Conservation (phyloP, 2,888 invertebrate genomes). For the Acleris cristana region DNA sequence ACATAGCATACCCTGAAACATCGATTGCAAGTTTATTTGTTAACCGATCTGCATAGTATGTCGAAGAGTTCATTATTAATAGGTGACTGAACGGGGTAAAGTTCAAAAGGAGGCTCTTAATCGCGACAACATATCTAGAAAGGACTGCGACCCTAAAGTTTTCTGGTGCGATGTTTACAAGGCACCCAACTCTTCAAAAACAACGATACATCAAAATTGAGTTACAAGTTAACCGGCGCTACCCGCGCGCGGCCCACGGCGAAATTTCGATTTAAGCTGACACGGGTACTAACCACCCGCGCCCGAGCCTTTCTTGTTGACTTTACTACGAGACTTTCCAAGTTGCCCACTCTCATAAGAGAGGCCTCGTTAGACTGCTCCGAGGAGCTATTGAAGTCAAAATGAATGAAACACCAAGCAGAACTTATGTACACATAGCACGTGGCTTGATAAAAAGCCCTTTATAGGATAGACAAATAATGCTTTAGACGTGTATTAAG, state of each 20-base stretch:
- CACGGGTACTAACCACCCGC: conserved; percentile 57
- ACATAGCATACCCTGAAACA: neutral
- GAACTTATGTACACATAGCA: conserved; percentile 21
- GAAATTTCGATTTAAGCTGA: conserved; percentile 70
- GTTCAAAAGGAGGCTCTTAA: conserved; percentile 48
- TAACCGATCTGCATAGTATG: neutral
- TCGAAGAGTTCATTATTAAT: conserved; percentile 33
- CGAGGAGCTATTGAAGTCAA: conserved; percentile 20
- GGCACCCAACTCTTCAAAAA: conserved; percentile 72
- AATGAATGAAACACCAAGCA: conserved; percentile 13
- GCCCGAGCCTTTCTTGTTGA: conserved; percentile 56
- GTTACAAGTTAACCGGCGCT: conserved; percentile 74
- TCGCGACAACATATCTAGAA: conserved; percentile 54
- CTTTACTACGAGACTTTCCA: conserved; percentile 59
- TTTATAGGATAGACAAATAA: conserved; percentile 21
- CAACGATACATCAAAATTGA: conserved; percentile 81
- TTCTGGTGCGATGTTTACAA: conserved; percentile 69
- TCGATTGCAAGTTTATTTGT: conserved; percentile 11
- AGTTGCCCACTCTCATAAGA: conserved; percentile 55
- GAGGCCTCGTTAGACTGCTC: conserved; percentile 44
- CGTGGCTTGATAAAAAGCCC: conserved; percentile 18
- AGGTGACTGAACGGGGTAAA: conserved; percentile 30
- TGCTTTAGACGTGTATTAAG: conserved; percentile 29
- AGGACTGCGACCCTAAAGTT: conserved; percentile 67
- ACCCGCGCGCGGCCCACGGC: conserved; percentile 59